Percentiles rank a stretch among this genome's conserved stretches.
Evolutionary conservation across 2,113 vertebrate species (phyloP).

Genomic region (Isichthys henryi): DNA sequence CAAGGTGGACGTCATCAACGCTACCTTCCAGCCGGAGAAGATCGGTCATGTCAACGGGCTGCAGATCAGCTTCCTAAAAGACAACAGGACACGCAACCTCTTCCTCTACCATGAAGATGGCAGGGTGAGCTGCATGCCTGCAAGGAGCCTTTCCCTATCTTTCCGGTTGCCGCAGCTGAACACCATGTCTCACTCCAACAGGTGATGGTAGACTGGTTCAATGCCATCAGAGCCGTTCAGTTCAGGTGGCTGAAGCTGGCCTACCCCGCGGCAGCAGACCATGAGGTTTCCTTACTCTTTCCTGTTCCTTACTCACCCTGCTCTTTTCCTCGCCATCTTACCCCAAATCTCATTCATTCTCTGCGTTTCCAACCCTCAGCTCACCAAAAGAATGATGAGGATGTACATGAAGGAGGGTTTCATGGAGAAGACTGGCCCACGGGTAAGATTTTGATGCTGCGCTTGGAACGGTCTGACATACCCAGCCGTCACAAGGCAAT

Average conservation of each 20-base stretch:
- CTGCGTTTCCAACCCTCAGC: conserved; percentile 44
- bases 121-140: conserved; percentile 63
- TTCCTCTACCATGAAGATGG: conserved; percentile 92
- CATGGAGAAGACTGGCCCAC: conserved; percentile 89
- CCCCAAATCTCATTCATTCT: background rate
- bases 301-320: background rate
- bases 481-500: background rate
- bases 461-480: background rate
- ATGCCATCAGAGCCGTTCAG: conserved; percentile 73
- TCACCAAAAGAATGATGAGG: conserved; percentile 73
- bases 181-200: conserved; percentile 30
- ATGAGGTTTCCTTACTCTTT: conserved; percentile 34
- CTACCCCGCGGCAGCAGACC: conserved; percentile 42
- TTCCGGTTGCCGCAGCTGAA: background rate
- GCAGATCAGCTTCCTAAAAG: conserved; percentile 90
- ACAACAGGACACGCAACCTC: conserved; percentile 94
- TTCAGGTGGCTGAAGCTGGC: conserved; percentile 72
- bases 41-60: conserved; percentile 81
- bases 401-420: conserved; percentile 77
- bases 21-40: conserved; percentile 86
- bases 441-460: conserved; percentile 39
- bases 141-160: background rate
- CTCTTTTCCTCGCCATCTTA: background rate
- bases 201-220: conserved; percentile 93
- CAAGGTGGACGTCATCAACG: conserved; percentile 83